phyloP scores from a whole-genome alignment of 2,113 vertebrate genomes.

The Saimiri boliviensis region DNA sequence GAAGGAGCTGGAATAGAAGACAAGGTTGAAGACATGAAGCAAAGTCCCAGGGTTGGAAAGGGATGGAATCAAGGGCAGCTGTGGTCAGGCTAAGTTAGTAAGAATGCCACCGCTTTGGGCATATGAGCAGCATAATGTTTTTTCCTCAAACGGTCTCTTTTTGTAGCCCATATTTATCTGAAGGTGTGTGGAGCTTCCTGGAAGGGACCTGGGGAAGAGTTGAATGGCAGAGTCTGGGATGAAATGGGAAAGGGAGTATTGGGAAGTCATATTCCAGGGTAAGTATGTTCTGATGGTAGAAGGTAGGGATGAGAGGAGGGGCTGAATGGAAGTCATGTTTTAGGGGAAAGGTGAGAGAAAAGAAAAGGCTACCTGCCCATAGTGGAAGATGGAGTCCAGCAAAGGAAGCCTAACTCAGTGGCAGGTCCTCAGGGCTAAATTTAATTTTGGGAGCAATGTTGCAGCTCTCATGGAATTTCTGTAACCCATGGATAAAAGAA shows the following conservation, averaged over 20 bases:
- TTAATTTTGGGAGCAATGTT: background rate
- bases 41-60: background rate
- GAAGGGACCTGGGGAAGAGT: background rate
- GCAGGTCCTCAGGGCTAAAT: background rate
- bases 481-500: background rate
- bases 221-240: background rate
- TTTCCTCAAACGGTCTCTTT: background rate
- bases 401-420: background rate
- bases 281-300: background rate
- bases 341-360: background rate
- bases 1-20: background rate
- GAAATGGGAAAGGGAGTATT: background rate
- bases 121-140: background rate
- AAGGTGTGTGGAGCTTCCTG: background rate
- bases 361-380: background rate
- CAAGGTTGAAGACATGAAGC: background rate
- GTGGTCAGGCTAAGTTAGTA: background rate
- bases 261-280: background rate
- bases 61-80: background rate
- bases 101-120: background rate
- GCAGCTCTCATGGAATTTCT: background rate
- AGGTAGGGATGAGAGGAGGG: background rate
- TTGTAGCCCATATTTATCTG: background rate
- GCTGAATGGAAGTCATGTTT: background rate
- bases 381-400: background rate